A percentile compares a stretch with the other conserved stretches of the same genome.
Evolutionary conservation across 2,888 invertebrate genomes (phyloP).

Genomic region (Mechanitis messenoides): DNA sequence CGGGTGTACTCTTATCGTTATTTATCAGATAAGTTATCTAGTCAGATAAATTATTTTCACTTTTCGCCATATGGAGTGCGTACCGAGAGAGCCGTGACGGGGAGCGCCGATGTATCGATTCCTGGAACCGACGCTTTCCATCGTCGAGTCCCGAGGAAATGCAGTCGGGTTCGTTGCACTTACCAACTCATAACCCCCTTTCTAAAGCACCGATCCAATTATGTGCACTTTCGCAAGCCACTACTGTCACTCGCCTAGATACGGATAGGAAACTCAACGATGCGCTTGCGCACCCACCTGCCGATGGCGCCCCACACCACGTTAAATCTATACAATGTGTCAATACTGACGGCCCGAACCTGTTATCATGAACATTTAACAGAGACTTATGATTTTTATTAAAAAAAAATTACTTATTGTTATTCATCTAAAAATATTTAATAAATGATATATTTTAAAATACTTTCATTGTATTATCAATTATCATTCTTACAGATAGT

Average conservation of each 20-base stretch:
- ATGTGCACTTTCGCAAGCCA: constrained; percentile 77
- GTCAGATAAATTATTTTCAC: constrained; percentile 51
- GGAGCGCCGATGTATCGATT: constrained; percentile 47
- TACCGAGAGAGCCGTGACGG: constrained; percentile 48
- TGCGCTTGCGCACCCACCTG: constrained; percentile 64
- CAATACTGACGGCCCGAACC: constrained; percentile 2
- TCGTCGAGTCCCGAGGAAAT: constrained; percentile 65
- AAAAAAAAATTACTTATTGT: too few species aligned
- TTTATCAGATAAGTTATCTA: constrained; percentile 22
- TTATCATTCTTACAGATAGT: too few species aligned
- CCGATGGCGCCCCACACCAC: constrained; percentile 34
- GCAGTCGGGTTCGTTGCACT: constrained; percentile 74
- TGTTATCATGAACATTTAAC: too few species aligned
- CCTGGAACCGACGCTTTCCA: constrained; percentile 72
- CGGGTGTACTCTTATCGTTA: not conserved
- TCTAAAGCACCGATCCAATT: constrained; percentile 76
- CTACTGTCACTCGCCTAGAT: constrained; percentile 76
- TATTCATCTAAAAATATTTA: too few species aligned
- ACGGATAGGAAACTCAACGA: constrained; percentile 70
- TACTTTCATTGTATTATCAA: too few species aligned
- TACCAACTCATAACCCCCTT: constrained; percentile 77
- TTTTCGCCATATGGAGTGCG: constrained; percentile 56
- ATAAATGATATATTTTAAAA: too few species aligned
- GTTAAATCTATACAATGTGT: constrained; percentile 39
- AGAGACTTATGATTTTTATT: too few species aligned